Percentiles rank a stretch among this genome's conserved stretches.
Evolutionary conservation across 2,888 invertebrate genomes (phyloP).

Genomic region (Drosophila suboccidentalis): DNA sequence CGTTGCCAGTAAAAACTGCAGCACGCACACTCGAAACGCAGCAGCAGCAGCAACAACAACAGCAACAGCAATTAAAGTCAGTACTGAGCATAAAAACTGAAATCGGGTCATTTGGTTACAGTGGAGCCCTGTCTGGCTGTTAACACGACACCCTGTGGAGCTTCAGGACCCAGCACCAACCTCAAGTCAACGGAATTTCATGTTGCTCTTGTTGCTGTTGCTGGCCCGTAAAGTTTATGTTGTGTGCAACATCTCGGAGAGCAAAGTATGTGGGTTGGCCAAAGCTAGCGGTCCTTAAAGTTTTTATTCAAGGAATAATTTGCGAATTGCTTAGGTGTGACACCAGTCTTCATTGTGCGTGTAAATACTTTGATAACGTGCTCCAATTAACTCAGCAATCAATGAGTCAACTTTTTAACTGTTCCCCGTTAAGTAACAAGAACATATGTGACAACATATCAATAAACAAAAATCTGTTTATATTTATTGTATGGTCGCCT

Average conservation of each 20-base stretch:
- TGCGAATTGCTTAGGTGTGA: constrained; percentile 37
- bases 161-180: neutral
- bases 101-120: constrained; percentile 73
- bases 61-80: constrained; percentile 49
- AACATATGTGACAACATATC: too few species aligned
- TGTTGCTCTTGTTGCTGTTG: constrained; percentile 13
- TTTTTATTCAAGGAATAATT: constrained; percentile 46
- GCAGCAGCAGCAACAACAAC: constrained; percentile 38
- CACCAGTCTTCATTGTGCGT: constrained; percentile 2
- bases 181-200: constrained; percentile 16
- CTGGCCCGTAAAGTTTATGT: constrained; percentile 56
- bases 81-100: constrained; percentile 66
- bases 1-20: constrained; percentile 73
- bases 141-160: constrained; percentile 39
- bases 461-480: too few species aligned
- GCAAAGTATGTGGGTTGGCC: constrained; percentile 41
- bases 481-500: neutral
- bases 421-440: neutral
- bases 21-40: constrained; percentile 75
- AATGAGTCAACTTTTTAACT: constrained; percentile 30
- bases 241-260: constrained; percentile 43
- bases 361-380: constrained; percentile 17
- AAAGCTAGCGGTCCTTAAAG: constrained; percentile 43
- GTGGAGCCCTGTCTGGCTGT: constrained; percentile 31
- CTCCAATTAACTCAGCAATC: constrained; percentile 33